Evolutionary conservation across 2,797 vertebrate genomes (phyloP).

Genomic region (Remorina albescens): DNA sequence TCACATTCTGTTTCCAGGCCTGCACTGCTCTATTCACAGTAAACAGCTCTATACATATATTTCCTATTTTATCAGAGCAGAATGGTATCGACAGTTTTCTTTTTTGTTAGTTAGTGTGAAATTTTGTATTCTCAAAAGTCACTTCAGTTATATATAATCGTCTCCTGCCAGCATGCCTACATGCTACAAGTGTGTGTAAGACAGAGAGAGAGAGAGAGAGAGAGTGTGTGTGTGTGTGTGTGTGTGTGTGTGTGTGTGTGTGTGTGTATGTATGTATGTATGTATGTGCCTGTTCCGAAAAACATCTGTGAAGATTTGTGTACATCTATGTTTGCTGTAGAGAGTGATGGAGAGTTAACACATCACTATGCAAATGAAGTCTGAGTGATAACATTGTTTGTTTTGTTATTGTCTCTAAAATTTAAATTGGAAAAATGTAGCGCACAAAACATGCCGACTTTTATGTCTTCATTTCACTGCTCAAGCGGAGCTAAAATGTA

Average conservation of each 20-base stretch:
- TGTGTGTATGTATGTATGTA: conserved; percentile 12
- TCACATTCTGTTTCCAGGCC: conserved; percentile 70
- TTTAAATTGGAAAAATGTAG: conserved; percentile 67
- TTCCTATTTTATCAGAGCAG: conserved; percentile 57
- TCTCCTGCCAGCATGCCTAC: conserved; percentile 65
- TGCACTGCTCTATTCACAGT: conserved; percentile 59
- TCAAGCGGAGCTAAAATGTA: conserved; percentile 64
- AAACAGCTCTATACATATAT: conserved; percentile 75
- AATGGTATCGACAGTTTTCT: conserved; percentile 63
- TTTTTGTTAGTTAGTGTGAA: conserved; percentile 59
- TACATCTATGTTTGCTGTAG: conserved; percentile 46
- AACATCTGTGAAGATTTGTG: conserved; percentile 76
- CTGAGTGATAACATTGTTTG: conserved; percentile 78
- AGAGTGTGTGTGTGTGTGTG: conserved; percentile 55
- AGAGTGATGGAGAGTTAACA: conserved; percentile 53
- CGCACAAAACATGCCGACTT: conserved; percentile 57
- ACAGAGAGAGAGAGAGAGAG: too few species aligned
- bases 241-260: conserved; percentile 31
- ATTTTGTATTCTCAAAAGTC: conserved; percentile 71
- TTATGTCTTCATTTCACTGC: conserved; percentile 68
- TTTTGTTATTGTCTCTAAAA: conserved; percentile 75
- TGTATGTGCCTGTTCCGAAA: conserved; percentile 48
- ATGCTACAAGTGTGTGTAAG: conserved; percentile 81
- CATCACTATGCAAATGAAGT: conserved; percentile 75
- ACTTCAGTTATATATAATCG: conserved; percentile 70